These are phyloP conservation scores for Passer domesticus DNA, from an alignment of 2,113 vertebrate species.

Conservation along the genomic window DNA sequence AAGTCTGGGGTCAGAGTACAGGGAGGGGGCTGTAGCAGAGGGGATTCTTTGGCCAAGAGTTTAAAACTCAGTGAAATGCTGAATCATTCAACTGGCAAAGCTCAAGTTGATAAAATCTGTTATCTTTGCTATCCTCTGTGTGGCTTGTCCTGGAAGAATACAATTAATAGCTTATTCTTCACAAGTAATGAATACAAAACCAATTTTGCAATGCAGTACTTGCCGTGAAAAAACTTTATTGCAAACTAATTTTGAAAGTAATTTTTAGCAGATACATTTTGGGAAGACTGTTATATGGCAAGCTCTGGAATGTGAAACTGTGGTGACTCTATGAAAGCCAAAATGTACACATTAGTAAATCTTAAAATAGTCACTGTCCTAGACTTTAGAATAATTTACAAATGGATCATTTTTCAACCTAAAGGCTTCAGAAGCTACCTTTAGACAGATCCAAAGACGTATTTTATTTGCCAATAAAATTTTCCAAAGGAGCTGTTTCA, in stretches of 20 bases:
- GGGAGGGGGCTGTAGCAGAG: neutral
- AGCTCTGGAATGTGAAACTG: neutral
- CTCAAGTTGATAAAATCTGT: neutral
- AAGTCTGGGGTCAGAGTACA: neutral
- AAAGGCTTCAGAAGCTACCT: neutral
- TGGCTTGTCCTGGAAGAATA: neutral
- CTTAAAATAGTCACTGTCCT: constrained; percentile 30
- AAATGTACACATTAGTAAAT: neutral
- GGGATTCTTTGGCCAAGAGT: neutral
- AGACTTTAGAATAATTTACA: constrained; percentile 44
- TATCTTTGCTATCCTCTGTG: neutral
- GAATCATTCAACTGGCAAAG: neutral
- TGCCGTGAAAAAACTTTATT: neutral
- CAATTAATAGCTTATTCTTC: neutral
- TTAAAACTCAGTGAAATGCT: neutral
- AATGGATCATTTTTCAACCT: constrained; percentile 41
- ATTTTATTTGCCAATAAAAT: constrained; percentile 39
- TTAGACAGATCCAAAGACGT: constrained; percentile 8
- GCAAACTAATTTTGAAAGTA: constrained; percentile 1
- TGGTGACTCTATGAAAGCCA: neutral
- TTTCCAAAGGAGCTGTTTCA: constrained; percentile 14
- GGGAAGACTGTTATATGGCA: neutral
- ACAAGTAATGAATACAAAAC: neutral
- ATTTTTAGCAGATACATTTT: constrained; percentile 5
- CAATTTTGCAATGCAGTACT: neutral